phyloP scores from a whole-genome alignment of 2,888 invertebrate species.

The Diaprepes abbreviatus region DNA sequence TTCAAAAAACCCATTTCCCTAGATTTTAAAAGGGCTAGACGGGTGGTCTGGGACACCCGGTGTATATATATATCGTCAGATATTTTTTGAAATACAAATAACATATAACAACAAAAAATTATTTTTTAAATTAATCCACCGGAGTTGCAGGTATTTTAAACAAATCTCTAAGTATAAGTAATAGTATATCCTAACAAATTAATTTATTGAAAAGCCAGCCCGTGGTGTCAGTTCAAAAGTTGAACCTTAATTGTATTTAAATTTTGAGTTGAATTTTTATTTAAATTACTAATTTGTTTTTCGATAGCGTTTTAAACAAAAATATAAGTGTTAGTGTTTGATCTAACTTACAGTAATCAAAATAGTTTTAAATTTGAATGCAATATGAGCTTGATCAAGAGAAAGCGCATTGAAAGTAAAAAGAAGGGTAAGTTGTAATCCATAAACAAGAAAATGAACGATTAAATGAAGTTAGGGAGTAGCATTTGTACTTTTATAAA shows the following conservation, averaged over 20 bases:
- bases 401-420: slow-evolving; percentile 39
- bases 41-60: no score
- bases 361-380: slow-evolving; percentile 10
- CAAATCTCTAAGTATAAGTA: neutral
- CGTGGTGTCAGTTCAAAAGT: neutral
- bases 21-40: no score
- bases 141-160: neutral
- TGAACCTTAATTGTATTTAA: slow-evolving; percentile 20
- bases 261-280: slow-evolving; percentile 2
- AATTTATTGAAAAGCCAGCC: slow-evolving; percentile 2
- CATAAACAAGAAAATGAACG: no score
- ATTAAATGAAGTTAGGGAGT: no score
- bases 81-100: no score
- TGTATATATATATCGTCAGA: no score
- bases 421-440: slow-evolving; percentile 34
- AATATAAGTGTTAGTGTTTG: neutral
- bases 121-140: no score
- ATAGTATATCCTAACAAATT: neutral
- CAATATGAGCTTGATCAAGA: slow-evolving; percentile 39
- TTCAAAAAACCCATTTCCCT: no score
- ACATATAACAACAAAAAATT: no score
- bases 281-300: neutral
- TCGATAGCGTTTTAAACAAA: neutral
- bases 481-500: no score
- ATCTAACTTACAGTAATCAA: neutral